A percentile compares a stretch with the other conserved stretches of the same genome.
phyloP scores from a whole-genome alignment of 1,140 invertebrate species.

The Notospermus geniculatus region DNA sequence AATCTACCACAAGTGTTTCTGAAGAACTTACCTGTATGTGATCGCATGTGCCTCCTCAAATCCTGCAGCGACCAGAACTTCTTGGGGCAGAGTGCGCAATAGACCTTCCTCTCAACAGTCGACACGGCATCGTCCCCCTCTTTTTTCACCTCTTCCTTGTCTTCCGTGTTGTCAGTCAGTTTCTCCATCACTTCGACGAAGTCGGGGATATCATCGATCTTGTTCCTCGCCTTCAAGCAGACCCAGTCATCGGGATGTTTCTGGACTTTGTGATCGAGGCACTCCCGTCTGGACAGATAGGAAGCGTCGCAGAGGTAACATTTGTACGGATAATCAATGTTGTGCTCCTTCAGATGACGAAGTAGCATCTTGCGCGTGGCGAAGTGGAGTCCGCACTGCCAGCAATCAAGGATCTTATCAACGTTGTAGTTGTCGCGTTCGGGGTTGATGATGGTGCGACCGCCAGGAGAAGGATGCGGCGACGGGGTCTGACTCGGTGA shows the following conservation, averaged over 20 bases:
- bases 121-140: slow-evolving; percentile 67
- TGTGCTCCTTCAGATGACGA: slow-evolving; percentile 48
- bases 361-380: slow-evolving; percentile 40
- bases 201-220: slow-evolving; percentile 35
- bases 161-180: slow-evolving; percentile 49
- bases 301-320: slow-evolving; percentile 89
- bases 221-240: slow-evolving; percentile 44
- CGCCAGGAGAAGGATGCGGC: not conserved
- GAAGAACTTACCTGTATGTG: slow-evolving; percentile 44
- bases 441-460: slow-evolving; percentile 10
- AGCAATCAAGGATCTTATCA: slow-evolving; percentile 47
- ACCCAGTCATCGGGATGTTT: slow-evolving; percentile 62
- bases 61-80: slow-evolving; percentile 93
- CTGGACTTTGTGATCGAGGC: slow-evolving; percentile 75
- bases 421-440: slow-evolving; percentile 27
- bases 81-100: slow-evolving; percentile 74
- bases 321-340: slow-evolving; percentile 76
- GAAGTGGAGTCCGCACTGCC: slow-evolving; percentile 43
- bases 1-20: not conserved
- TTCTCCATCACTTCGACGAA: slow-evolving; percentile 43
- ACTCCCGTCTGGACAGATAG: slow-evolving; percentile 73
- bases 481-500: too few relatives aligned
- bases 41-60: slow-evolving; percentile 82
- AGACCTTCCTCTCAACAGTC: slow-evolving; percentile 82
- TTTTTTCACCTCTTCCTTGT: slow-evolving; percentile 56